phyloP scores from a whole-genome alignment of 2,113 vertebrate species.

The Globicephala melas region DNA sequence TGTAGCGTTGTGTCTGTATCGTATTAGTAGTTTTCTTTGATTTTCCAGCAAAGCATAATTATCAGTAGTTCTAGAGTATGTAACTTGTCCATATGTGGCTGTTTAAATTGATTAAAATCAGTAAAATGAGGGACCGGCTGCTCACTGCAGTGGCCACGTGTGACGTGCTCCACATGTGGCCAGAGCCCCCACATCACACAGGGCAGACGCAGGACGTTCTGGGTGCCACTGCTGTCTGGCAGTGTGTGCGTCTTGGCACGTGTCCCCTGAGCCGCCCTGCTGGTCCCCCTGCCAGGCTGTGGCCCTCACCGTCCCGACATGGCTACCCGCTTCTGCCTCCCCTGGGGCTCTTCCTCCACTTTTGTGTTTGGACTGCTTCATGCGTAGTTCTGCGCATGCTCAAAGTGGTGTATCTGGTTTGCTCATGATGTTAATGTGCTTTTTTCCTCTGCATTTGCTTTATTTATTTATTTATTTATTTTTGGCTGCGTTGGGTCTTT shows the following conservation, averaged over 20 bases:
- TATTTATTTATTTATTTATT: too few relatives aligned
- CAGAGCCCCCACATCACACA: not conserved
- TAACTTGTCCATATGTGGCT: too few relatives aligned
- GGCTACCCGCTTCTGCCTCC: accelerated
- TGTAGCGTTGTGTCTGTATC: accelerated
- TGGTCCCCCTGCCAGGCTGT: accelerated
- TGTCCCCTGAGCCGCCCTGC: not conserved
- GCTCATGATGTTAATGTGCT: not conserved
- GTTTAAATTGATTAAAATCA: not conserved
- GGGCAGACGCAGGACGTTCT: accelerated
- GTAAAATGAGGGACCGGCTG: accelerated
- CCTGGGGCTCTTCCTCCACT: too few relatives aligned
- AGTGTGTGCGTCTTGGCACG: accelerated
- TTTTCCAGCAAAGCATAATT: not conserved
- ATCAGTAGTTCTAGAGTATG: not conserved
- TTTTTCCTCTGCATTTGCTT: accelerated
- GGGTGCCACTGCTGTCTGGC: accelerated
- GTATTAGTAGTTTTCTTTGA: accelerated
- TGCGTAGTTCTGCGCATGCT: accelerated
- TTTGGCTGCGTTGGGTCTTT: too few relatives aligned
- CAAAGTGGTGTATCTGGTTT: accelerated
- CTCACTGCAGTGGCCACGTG: accelerated
- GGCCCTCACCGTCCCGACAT: accelerated
- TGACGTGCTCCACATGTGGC: accelerated
- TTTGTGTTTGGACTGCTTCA: accelerated